Conservation (phyloP, 2,888 invertebrate genomes). For the Drepana falcataria region DNA sequence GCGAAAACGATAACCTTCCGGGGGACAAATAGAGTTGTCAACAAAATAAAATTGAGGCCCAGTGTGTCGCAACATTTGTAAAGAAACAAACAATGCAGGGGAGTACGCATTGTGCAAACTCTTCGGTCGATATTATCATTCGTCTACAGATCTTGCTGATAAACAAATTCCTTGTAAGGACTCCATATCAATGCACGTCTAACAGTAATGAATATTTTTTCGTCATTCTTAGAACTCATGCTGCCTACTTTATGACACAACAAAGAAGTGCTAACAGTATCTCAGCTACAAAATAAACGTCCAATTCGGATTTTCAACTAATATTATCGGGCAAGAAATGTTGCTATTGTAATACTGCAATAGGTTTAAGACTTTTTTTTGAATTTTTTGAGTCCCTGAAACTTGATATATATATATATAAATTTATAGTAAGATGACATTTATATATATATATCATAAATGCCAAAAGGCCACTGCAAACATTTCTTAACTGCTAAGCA, state of each 20-base stretch:
- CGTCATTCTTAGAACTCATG: background rate
- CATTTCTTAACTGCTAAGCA: too few species aligned
- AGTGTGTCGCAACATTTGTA: slow-evolving; percentile 35
- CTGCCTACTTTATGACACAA: background rate
- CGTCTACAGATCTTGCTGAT: slow-evolving; percentile 23
- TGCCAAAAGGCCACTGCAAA: too few species aligned
- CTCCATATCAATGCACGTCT: background rate
- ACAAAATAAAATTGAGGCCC: background rate
- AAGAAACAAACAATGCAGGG: slow-evolving; percentile 31
- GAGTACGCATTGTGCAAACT: slow-evolving; percentile 32
- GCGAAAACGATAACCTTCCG: background rate
- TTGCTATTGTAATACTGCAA: too few species aligned
- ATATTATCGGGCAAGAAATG: too few species aligned
- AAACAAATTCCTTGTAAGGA: slow-evolving; percentile 10
- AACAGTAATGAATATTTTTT: background rate
- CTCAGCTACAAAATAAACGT: background rate
- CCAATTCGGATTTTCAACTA: too few species aligned
- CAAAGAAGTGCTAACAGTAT: background rate
- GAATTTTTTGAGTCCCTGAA: too few species aligned
- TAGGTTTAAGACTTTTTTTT: too few species aligned
- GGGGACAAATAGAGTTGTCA: background rate
- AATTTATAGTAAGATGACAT: too few species aligned
- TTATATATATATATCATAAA: too few species aligned
- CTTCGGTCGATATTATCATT: slow-evolving; percentile 18
- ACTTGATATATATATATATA: too few species aligned